Evolutionary conservation across 2,888 invertebrate species (phyloP), one percentile per base, ranked within the genome.

Genomic region (Acanthosoma haemorrhoidale): DNA sequence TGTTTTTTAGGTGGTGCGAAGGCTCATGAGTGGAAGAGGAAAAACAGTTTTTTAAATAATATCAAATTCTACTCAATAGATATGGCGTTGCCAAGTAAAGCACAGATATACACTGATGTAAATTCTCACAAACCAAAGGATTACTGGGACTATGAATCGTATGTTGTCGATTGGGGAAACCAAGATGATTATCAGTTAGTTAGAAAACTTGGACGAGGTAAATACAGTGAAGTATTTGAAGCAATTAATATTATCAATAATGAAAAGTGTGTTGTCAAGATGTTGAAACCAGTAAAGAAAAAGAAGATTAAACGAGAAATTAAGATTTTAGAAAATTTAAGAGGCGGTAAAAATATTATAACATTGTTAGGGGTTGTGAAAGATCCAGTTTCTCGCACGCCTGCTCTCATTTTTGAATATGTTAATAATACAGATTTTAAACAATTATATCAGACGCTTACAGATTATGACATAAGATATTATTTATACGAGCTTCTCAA

Each of bases 271-370:
- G 99, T 99, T 83, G 96, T 99, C 79, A 99, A 99, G 91, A 96
- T 97, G 87, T 87, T 95, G 82, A 95, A 92, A 92, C 99, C 99
- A 79, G 99, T 99, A 70, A 99, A 99, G 87, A 99, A 99, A 93
- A 99, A 99, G 93, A 99, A 99, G 88, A 99, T 99, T 77, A 99
- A 99, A 88, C 87, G 99, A 82, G 99, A 99, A 86, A 99, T 99
- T 79, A 99, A 99, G 86, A 99, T 99, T 83, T 87, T 99, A 86
- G 98, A 99, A 86, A 99, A 99, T 84, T 87, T 99, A 80, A 88
- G 96, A 80, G 97, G 97, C 78, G 99, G 99, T 82, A 97, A 96
- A 84, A 99, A 99, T 85, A 95, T 99, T 80, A 99, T 99, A 80
- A 92, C 94, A 75, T 87, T 99, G 81, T 89, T 96, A 84, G 96